phyloP scores from a whole-genome alignment of 2,797 vertebrate genomes.

The Nasua narica region DNA sequence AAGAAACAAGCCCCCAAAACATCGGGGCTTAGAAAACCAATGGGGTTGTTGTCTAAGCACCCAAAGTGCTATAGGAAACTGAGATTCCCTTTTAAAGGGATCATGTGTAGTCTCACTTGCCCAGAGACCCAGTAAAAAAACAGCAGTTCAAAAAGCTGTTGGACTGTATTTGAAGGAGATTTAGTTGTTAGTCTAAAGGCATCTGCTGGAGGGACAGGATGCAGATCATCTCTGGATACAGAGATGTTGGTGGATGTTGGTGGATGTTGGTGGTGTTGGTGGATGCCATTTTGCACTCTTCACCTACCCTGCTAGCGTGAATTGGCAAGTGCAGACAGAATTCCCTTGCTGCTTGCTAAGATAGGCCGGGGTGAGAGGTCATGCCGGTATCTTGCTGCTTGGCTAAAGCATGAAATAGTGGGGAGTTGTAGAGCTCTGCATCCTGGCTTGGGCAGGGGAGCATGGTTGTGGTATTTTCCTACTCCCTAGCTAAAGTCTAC shows the following conservation, averaged over 20 bases:
- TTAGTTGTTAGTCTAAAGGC: neutral
- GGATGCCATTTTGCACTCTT: neutral
- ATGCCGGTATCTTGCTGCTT: neutral
- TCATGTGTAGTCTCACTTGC: neutral
- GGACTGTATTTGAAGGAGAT: neutral
- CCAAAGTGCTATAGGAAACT: neutral
- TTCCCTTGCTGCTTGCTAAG: neutral
- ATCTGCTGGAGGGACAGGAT: neutral
- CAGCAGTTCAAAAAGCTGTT: neutral
- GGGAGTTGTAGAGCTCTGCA: neutral
- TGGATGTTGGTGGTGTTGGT: no score
- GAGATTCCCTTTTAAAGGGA: neutral
- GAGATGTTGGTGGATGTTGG: neutral
- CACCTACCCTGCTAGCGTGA: neutral
- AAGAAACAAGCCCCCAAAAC: neutral
- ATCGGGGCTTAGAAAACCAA: neutral
- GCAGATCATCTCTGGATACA: neutral
- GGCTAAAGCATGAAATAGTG: neutral
- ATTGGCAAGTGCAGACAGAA: neutral
- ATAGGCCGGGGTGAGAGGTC: neutral
- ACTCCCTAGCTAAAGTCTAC: neutral
- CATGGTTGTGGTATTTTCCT: neutral
- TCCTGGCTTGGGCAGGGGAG: neutral
- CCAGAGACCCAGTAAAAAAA: neutral
- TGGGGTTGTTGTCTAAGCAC: neutral